A percentile compares a stretch with the other conserved stretches of the same genome.
phyloP scores from a whole-genome alignment of 2,888 invertebrate genomes.

The Hermaeophaga mercurialis region DNA sequence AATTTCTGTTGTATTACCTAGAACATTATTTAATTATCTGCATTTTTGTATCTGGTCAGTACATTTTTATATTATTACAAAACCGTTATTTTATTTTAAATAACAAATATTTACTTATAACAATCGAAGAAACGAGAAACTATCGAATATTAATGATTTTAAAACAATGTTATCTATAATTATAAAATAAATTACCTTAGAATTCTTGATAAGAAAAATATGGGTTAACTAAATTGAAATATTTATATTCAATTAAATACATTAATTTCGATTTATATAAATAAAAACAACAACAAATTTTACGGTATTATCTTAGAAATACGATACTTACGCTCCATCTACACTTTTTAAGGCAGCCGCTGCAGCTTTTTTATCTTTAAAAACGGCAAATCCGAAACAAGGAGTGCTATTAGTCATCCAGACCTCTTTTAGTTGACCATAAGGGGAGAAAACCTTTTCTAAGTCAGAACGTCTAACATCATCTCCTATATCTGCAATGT shows the following conservation, averaged over 20 bases:
- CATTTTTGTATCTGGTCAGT: too few species aligned
- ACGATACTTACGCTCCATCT: constrained; percentile 59
- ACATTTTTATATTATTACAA: too few species aligned
- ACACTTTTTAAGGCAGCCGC: constrained; percentile 57
- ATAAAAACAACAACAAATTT: too few species aligned
- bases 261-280: too few species aligned
- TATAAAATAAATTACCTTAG: background rate
- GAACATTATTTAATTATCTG: too few species aligned
- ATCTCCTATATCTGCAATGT: constrained; percentile 62
- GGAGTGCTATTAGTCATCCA: constrained; percentile 66
- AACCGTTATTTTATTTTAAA: too few species aligned
- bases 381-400: constrained; percentile 67
- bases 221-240: background rate
- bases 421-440: constrained; percentile 61
- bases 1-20: too few species aligned
- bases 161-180: background rate
- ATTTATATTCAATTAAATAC: too few species aligned
- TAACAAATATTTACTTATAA: too few species aligned
- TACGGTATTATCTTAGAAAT: too few species aligned
- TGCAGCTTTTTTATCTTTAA: constrained; percentile 61
- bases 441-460: constrained; percentile 61
- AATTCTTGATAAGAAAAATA: background rate
- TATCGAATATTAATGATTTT: too few species aligned
- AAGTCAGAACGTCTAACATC: constrained; percentile 61
- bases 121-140: too few species aligned